Base-by-base conservation (phyloP, 2,888 invertebrate species). In the Buathra laborator region DNA sequence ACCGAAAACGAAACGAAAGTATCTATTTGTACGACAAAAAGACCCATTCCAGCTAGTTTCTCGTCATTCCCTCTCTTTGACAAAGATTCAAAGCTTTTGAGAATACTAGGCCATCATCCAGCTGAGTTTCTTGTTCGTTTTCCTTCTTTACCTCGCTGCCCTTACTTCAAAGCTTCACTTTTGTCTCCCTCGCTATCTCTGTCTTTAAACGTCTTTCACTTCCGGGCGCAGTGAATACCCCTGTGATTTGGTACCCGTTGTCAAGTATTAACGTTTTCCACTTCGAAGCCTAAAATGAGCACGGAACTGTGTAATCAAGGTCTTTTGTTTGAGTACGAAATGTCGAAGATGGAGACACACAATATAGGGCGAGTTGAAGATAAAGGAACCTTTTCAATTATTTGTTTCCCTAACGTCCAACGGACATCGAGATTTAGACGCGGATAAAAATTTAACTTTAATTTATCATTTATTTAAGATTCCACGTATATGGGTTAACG, bases 181-280 rank as follows among this genome's bases (percentile, higher is more conserved):
- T 64, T 71, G 74, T 74, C 43, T 67, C 67, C 24, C 46, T 16
- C 12, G 59, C 19, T 44, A 24, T 29, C n/a, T 12, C 19, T 51
- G 43, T 14, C n/a, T 66, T 19, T 51, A 51, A 64, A 9, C 37
- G 48, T 29, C n/a, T 62, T 24, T 51, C 59, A 51, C 67, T 80
- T 81, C 67, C 29, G 67, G 62, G 14, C 10, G 19, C 24, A 76
- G 72, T 77, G 76, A 77, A 84, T 84, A 72, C 67, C 53, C 24
- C 84, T 62, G 67, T 84, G 71, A 83, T 83, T 83, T 80, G 16
- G 68, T 74, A 56, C 68, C 79, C 16, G 62, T 74, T 53, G 51
- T 62, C 62, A 56, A 64, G 48, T 32, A 62, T 43, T 43, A 64
- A 37, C 10, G 48, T 48, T 48, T 48, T 48, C n/a, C 48, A 48